Conservation (phyloP, 2,888 invertebrate genomes). For the Mechanitis mazaeus region DNA sequence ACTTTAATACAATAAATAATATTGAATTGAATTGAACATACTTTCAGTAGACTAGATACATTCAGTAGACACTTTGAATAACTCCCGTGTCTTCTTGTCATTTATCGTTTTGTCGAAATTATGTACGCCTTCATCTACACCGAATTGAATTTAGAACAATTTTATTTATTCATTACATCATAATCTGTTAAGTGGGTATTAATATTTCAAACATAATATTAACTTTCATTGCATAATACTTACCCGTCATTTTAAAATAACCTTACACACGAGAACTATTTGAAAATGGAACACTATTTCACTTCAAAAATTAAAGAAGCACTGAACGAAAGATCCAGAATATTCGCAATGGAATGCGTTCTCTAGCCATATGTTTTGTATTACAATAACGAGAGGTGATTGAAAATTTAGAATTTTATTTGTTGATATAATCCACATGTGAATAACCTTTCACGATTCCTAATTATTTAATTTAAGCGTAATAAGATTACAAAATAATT, state of each 20-base stretch:
- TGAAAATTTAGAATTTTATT: slow-evolving; percentile 20
- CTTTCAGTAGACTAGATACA: no score
- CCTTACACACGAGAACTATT: slow-evolving; percentile 12
- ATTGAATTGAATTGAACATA: no score
- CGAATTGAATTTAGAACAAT: no score
- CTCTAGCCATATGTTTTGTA: slow-evolving; percentile 64
- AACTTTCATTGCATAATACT: slow-evolving; percentile 20
- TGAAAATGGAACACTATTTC: slow-evolving; percentile 34
- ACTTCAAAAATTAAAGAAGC: slow-evolving; percentile 43
- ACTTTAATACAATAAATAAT: no score
- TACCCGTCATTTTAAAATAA: slow-evolving; percentile 34
- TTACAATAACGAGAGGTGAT: slow-evolving; percentile 38
- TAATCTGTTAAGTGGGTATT: not conserved
- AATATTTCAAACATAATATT: slow-evolving; percentile 8
- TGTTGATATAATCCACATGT: slow-evolving; percentile 14
- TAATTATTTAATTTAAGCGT: not conserved
- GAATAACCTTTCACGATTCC: slow-evolving; percentile 2
- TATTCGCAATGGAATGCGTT: slow-evolving; percentile 49
- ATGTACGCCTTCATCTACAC: no score
- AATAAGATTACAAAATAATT: no score
- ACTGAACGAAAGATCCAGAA: slow-evolving; percentile 57
- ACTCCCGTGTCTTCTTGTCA: no score
- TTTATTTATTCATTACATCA: no score
- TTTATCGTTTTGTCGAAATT: no score
- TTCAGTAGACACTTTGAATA: no score